Conservation (phyloP, 2,888 invertebrate species). For the Osmoderma eremita region DNA sequence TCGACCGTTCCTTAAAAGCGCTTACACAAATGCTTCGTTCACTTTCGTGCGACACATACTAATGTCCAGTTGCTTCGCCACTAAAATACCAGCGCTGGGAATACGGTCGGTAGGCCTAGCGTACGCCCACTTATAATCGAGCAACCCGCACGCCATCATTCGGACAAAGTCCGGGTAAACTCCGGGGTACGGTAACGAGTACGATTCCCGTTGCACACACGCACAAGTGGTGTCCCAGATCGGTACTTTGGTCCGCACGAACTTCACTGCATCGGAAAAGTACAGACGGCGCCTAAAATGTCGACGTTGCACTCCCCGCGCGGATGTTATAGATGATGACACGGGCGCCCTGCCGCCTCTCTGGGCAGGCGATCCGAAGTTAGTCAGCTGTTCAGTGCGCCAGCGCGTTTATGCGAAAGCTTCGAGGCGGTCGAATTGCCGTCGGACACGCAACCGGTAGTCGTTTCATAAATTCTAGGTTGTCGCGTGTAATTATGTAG, state of each 20-base stretch:
- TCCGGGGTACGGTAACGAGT: conserved; percentile 9
- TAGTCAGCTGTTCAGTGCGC: conserved; percentile 45
- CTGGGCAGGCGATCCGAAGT: conserved; percentile 54
- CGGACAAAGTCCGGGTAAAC: conserved; percentile 19
- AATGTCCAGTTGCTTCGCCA: conserved; percentile 12
- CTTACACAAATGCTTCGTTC: conserved; percentile 15
- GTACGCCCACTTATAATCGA: conserved; percentile 14
- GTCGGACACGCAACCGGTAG: conserved; percentile 24
- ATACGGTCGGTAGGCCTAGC: background rate
- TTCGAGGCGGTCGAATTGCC: conserved; percentile 20
- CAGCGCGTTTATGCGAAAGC: conserved; percentile 40
- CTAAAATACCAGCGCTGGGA: conserved; percentile 16
- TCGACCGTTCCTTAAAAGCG: conserved; percentile 6
- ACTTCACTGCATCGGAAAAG: conserved; percentile 41
- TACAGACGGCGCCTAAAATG: conserved; percentile 27
- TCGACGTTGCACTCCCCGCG: conserved; percentile 50
- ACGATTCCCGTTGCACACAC: conserved; percentile 2
- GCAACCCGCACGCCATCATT: conserved; percentile 31
- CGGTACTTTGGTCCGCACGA: conserved; percentile 39
- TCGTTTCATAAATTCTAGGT: conserved; percentile 9
- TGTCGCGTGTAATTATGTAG: background rate
- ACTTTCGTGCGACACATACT: conserved; percentile 15
- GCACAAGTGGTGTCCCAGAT: conserved; percentile 39
- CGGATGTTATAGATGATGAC: conserved; percentile 52
- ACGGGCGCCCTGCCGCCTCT: conserved; percentile 49